A percentile compares a stretch with the other conserved stretches of the same genome.
phyloP scores from a whole-genome alignment of 2,113 vertebrate species.

The Meriones unguiculatus region DNA sequence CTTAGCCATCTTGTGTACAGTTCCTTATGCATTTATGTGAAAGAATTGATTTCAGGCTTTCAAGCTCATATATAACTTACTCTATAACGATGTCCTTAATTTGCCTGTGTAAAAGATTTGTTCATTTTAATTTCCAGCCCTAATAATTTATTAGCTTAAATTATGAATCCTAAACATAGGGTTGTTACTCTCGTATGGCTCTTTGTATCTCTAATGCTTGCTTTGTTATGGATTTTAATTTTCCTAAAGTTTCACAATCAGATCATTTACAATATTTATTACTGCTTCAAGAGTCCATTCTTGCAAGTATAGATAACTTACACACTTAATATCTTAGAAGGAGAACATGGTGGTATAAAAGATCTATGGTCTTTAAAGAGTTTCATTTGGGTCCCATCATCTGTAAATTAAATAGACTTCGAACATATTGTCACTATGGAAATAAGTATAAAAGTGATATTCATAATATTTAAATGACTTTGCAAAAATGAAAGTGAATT shows the following conservation, averaged over 20 bases:
- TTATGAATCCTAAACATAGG: conserved; percentile 37
- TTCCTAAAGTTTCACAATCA: conserved; percentile 64
- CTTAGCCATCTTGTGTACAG: background rate
- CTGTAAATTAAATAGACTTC: conserved; percentile 74
- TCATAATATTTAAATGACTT: conserved; percentile 84
- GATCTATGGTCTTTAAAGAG: conserved; percentile 60
- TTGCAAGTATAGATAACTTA: conserved; percentile 68
- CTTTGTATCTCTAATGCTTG: conserved; percentile 64
- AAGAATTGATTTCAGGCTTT: background rate
- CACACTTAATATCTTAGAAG: conserved; percentile 59
- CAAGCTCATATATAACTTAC: background rate
- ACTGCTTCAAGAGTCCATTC: conserved; percentile 58
- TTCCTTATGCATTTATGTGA: background rate
- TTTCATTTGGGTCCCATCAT: conserved; percentile 72
- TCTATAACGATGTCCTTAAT: conserved; percentile 49
- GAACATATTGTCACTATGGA: conserved; percentile 73
- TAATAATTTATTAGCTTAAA: conserved; percentile 56
- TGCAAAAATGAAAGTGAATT: conserved; percentile 80
- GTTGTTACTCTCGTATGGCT: conserved; percentile 26
- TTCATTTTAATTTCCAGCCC: conserved; percentile 56
- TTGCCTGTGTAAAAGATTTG: background rate
- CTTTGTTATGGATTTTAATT: conserved; percentile 75
- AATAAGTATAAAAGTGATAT: conserved; percentile 82
- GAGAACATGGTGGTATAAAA: conserved; percentile 59
- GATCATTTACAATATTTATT: conserved; percentile 70